Evolutionary conservation across 2,113 vertebrate species (phyloP).

Genomic region (Hyperopisus bebe): DNA sequence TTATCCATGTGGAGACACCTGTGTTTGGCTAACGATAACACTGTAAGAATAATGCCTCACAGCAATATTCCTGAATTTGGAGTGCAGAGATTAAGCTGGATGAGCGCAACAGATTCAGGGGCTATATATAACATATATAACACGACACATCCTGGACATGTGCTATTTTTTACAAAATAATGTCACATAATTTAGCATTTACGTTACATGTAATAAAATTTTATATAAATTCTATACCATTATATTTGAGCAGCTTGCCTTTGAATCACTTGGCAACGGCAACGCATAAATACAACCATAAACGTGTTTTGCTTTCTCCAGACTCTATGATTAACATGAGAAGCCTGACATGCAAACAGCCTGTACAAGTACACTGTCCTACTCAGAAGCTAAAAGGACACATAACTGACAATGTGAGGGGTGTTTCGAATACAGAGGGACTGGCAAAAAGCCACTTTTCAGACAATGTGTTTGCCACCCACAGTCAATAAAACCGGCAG

Average conservation of each 20-base stretch:
- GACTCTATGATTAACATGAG: neutral
- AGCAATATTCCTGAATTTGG: neutral
- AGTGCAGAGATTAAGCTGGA: neutral
- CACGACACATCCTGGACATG: neutral
- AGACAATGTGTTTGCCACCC: neutral
- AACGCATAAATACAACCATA: neutral
- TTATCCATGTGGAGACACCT: conserved; percentile 4
- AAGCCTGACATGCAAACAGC: neutral
- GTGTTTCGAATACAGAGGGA: neutral
- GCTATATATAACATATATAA: neutral
- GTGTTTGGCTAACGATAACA: neutral
- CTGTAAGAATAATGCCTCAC: neutral
- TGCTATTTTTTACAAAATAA: neutral
- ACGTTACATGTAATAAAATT: neutral
- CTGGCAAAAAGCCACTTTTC: neutral
- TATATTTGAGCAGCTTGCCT: neutral
- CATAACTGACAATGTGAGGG: neutral
- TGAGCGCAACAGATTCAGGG: neutral
- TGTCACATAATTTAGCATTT: neutral
- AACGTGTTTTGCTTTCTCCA: neutral
- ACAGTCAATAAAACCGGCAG: neutral
- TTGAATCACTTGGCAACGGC: neutral
- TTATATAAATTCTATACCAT: neutral
- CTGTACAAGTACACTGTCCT: neutral
- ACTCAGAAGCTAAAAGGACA: neutral